Percentiles rank a stretch among this genome's conserved stretches.
Conservation (phyloP, 2,888 invertebrate genomes). For the Rhingia rostrata region DNA sequence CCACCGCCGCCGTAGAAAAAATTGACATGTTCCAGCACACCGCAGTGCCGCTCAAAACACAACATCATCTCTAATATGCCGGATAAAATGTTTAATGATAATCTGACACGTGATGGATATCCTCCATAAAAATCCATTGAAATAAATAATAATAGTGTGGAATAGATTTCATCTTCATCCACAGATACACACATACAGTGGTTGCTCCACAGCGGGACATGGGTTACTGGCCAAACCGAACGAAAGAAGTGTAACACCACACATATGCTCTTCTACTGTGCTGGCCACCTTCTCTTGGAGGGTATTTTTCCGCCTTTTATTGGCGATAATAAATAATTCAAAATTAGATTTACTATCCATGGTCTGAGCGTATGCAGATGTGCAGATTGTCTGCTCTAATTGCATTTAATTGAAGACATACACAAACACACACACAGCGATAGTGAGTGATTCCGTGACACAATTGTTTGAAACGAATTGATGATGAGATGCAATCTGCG, state of each 20-base stretch:
- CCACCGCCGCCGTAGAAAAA: constrained; percentile 25
- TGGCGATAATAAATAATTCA: constrained; percentile 73
- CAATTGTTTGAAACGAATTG: constrained; percentile 74
- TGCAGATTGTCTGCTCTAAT: constrained; percentile 70
- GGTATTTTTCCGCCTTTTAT: constrained; percentile 65
- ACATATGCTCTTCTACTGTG: not conserved
- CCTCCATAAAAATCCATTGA: constrained; percentile 45
- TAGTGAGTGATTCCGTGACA: not conserved
- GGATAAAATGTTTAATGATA: constrained; percentile 79
- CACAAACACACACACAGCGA: constrained; percentile 22
- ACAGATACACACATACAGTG: not conserved
- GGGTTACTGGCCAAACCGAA: not conserved
- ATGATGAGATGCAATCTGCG: constrained; percentile 71
- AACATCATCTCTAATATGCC: constrained; percentile 65
- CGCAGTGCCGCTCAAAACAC: not conserved
- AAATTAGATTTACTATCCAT: constrained; percentile 73
- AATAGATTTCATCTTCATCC: constrained; percentile 43
- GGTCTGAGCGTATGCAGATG: constrained; percentile 49
- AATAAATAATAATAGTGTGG: constrained; percentile 53
- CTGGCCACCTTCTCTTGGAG: constrained; percentile 18
- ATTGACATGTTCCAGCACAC: constrained; percentile 61
- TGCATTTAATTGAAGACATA: constrained; percentile 66
- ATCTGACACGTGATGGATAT: constrained; percentile 75
- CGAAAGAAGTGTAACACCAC: constrained; percentile 51
- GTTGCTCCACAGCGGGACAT: constrained; percentile 8